phyloP scores from a whole-genome alignment of 1,140 invertebrate species.

The Cheumatopsyche charites region DNA sequence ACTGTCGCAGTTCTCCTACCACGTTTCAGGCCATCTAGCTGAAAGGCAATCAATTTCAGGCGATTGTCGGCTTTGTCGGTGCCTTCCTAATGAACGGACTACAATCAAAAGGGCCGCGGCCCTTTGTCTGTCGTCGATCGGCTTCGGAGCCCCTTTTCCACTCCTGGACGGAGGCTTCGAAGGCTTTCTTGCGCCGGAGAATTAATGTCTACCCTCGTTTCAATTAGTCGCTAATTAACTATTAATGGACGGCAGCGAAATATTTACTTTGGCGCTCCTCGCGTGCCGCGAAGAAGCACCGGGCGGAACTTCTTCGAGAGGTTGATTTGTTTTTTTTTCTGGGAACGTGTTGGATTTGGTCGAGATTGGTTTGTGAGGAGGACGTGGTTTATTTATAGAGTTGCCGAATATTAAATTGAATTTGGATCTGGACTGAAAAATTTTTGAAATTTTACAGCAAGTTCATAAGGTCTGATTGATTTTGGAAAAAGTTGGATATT shows the following conservation, averaged over 20 bases:
- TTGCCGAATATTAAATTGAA: too few relatives aligned
- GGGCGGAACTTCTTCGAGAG: too few relatives aligned
- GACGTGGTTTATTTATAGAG: too few relatives aligned
- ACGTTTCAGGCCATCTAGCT: too few relatives aligned
- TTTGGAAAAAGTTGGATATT: too few relatives aligned
- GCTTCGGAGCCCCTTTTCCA: neutral
- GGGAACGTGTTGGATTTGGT: too few relatives aligned
- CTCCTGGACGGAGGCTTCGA: neutral
- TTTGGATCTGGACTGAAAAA: too few relatives aligned
- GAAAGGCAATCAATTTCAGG: constrained; percentile 25
- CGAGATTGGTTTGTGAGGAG: too few relatives aligned
- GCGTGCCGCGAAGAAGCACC: neutral
- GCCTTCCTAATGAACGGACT: constrained; percentile 28
- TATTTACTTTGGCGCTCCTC: constrained; percentile 8
- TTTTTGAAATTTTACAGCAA: too few relatives aligned
- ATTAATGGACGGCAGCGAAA: constrained; percentile 10
- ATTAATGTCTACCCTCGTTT: constrained; percentile 22
- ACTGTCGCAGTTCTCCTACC: too few relatives aligned
- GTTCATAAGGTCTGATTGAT: too few relatives aligned
- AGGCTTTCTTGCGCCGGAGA: neutral
- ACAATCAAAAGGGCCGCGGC: constrained; percentile 24
- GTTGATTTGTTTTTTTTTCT: too few relatives aligned
- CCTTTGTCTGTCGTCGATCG: constrained; percentile 33
- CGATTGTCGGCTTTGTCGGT: constrained; percentile 32
- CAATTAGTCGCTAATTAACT: constrained; percentile 31